Evolutionary conservation across 2,113 vertebrate species (phyloP), one percentile per base, ranked within the genome.

Genomic region (Megaceryle maxima): DNA sequence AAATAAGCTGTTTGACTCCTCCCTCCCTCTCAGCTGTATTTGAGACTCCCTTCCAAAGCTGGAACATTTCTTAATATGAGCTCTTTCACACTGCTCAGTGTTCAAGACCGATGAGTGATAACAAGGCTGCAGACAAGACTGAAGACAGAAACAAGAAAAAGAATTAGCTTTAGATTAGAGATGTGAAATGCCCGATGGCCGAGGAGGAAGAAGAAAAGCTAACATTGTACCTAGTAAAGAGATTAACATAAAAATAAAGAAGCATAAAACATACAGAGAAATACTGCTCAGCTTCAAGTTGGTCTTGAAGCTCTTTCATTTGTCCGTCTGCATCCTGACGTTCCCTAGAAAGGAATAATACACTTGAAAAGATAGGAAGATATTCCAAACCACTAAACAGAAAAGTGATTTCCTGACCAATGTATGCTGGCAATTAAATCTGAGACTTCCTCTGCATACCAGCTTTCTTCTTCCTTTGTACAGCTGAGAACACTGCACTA

Each of bases 301-400:
- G 99, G 94, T 99, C 99, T 95, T 99, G 99, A 67, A 99, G 98
- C 90, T 99, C 99, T 97, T 99, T 99, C 99, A 99, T 99, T 94
- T 99, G 99, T 22, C 99, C 99, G 46, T 99, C 99, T 62, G 99
- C 98, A 94, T 99, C 99, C 67, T 99, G 99, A 29, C 99, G 98
- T 95, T 99, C 99, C 97, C 99, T 99, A 97, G n/a, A 96, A 97
- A 73, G 44, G 64, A 91, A 73, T 29, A 94, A 50, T 3, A 22
- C 16, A 39, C 18, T 69, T 93, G 53, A 83, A 50, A 77, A 73
- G 8, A 53, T 20, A 72, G 0, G 6, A 88, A 59, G 16, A 74
- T 46, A 87, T 55, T 55, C 44, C 64, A 86, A 67, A 67, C 25
- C 22, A 90, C 14, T 16, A 56, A 83, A 70, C 1, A 69, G 55